phyloP scores from a whole-genome alignment of 2,888 invertebrate genomes.

The Hyles lineata region DNA sequence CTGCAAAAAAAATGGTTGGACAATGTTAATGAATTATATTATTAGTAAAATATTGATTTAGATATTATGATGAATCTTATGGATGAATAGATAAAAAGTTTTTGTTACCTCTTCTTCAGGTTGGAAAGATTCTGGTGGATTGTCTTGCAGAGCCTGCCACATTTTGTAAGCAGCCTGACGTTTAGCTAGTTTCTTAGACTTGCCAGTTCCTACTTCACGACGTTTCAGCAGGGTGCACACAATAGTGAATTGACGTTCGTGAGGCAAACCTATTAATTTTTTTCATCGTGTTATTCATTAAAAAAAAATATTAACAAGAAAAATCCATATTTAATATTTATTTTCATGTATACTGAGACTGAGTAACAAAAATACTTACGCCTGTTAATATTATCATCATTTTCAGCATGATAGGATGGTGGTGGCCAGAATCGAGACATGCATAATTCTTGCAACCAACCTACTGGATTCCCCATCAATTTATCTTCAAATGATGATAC shows the following conservation, averaged over 20 bases:
- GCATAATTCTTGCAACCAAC: slow-evolving; percentile 97
- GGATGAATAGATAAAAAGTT: neutral
- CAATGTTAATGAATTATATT: slow-evolving; percentile 9
- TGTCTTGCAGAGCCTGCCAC: slow-evolving; percentile 93
- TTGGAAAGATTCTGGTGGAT: slow-evolving; percentile 89
- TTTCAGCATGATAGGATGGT: slow-evolving; percentile 95
- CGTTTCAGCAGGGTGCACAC: slow-evolving; percentile 94
- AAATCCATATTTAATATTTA: too few relatives aligned
- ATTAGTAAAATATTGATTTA: neutral
- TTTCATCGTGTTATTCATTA: neutral
- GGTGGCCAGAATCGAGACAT: slow-evolving; percentile 98
- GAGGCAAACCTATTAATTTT: slow-evolving; percentile 88
- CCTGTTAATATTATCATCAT: slow-evolving; percentile 87
- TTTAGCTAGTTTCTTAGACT: slow-evolving; percentile 98
- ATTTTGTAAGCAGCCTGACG: slow-evolving; percentile 97
- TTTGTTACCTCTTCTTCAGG: slow-evolving; percentile 87
- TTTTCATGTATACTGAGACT: too few relatives aligned
- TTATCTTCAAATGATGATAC: slow-evolving; percentile 90
- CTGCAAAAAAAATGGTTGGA: neutral
- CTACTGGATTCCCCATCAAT: slow-evolving; percentile 96
- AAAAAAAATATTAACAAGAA: too few relatives aligned
- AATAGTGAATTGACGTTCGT: slow-evolving; percentile 97
- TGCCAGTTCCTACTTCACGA: slow-evolving; percentile 94
- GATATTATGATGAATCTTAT: neutral
- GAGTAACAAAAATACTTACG: slow-evolving; percentile 60